These are phyloP conservation scores for Pemphredon lugubris DNA, from an alignment of 2,888 invertebrate genomes.

Conservation along the genomic window DNA sequence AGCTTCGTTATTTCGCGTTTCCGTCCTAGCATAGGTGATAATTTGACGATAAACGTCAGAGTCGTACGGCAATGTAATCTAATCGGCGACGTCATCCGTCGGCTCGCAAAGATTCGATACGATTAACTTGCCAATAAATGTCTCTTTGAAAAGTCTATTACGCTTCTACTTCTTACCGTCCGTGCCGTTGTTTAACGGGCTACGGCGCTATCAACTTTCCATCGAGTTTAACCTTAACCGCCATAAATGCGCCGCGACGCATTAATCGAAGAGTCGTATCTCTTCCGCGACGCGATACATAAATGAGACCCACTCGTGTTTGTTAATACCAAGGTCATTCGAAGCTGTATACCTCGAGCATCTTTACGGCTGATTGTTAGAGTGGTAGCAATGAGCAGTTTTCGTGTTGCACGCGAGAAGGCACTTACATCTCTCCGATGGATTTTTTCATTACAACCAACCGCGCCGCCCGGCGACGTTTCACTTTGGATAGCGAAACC, in stretches of 20 bases:
- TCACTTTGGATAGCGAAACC: no score
- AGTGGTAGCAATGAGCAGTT: conserved; percentile 26
- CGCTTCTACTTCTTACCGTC: no score
- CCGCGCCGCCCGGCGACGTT: no score
- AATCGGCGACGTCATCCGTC: no score
- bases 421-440: conserved; percentile 26
- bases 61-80: no score
- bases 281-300: not conserved
- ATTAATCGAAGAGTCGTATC: not conserved
- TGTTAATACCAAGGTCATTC: conserved; percentile 23
- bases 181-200: no score
- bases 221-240: not conserved
- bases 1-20: no score
- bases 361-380: conserved; percentile 25
- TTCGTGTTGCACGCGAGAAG: conserved; percentile 52
- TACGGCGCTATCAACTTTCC: conserved; percentile 29
- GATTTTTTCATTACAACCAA: conserved; percentile 2
- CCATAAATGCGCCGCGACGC: not conserved
- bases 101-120: no score
- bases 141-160: no score
- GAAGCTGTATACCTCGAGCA: not conserved
- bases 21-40: no score
- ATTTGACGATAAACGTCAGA: no score
- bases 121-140: no score
- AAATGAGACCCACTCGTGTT: conserved; percentile 5